Base-by-base conservation (phyloP, 2,888 invertebrate genomes). In the Morpho deidamia region DNA sequence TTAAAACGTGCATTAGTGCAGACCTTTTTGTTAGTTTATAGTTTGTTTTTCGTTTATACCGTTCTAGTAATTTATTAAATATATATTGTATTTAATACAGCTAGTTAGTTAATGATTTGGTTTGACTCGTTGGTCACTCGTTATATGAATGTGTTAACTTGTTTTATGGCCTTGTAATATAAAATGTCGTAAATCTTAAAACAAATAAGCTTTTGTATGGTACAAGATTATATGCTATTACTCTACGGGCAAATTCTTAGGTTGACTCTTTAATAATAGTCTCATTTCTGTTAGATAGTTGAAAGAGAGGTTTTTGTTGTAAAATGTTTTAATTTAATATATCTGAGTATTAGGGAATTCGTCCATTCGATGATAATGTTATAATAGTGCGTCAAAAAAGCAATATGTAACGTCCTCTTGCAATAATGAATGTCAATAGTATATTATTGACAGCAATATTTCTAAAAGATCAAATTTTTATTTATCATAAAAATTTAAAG, bases 71-170 rank as follows among this genome's bases (percentile, higher is more conserved):
- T 50, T 58, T 58, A 55, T 58, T 58, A 49, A 42, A 40, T 58
- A 54, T 55, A 46, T 59, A 51, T 44, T 48, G 44, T 55, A 57
- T 35, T 51, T 41, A 48, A 51, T 44, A 56, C 55, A 54, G 61
- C 59, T 83, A 83, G 82, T 69, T 84, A 83, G 81, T 66, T 63
- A 81, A 82, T 80, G 75, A 78, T 69, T 72, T 72, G 71, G 70
- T 67, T 63, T 53, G 62, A 65, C 61, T 64, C 55, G 58, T 63
- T 55, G 62, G 58, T 65, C 62, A 61, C 51, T 64, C 62, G 57
- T 63, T 66, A 66, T 60, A 62, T 61, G 62, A 60, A 59, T 63
- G 66, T 73, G 68, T 74, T 72, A 69, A 70, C 72, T 81, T 80
- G 68, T 75, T 81, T 81, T 82, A 81, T 73, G 77, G 77, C 78